phyloP scores from a whole-genome alignment of 2,797 vertebrate genomes.

The Furcifer pardalis region DNA sequence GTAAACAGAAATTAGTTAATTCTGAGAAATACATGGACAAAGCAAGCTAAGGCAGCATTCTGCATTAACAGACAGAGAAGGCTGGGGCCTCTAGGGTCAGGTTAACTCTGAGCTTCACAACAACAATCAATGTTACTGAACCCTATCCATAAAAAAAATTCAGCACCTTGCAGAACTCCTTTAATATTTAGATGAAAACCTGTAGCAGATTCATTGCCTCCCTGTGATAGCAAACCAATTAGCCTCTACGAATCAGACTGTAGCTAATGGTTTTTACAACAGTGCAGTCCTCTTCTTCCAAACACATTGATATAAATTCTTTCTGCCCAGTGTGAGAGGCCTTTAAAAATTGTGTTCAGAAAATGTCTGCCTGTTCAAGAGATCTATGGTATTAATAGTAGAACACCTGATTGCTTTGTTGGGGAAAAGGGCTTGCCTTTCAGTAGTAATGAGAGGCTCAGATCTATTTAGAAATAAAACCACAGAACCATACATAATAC shows the following conservation, averaged over 20 bases:
- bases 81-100: no score
- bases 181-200: no score
- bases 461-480: not conserved
- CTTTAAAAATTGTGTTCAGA: not conserved
- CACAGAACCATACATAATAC: not conserved
- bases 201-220: no score
- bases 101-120: no score
- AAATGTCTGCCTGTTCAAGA: not conserved
- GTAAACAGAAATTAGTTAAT: conserved; percentile 1
- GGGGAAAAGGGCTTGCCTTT: not conserved
- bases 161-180: no score
- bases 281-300: not conserved
- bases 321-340: not conserved
- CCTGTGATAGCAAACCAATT: no score
- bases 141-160: no score
- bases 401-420: no score
- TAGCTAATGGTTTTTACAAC: not conserved
- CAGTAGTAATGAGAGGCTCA: not conserved
- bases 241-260: not conserved
- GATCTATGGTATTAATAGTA: no score
- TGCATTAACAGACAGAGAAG: not conserved
- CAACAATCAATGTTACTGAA: no score
- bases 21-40: not conserved
- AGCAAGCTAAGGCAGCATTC: not conserved
- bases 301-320: not conserved